A percentile compares a stretch with the other conserved stretches of the same genome.
phyloP scores from a whole-genome alignment of 2,888 invertebrate species.

The Xestia xanthographa region DNA sequence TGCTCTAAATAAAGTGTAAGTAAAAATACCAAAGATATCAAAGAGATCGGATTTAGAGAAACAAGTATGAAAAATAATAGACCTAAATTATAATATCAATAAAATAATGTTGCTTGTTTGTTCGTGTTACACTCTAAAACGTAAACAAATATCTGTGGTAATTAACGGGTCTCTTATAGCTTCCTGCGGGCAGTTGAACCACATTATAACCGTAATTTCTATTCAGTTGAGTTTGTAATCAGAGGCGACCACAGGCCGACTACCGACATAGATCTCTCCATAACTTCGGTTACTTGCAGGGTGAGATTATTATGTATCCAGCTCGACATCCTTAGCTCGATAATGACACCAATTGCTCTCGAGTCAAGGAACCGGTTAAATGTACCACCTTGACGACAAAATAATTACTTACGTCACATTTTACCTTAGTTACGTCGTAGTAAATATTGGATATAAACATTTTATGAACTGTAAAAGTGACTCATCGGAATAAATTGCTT shows the following conservation, averaged over 20 bases:
- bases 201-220: constrained; percentile 76
- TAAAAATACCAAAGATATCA: constrained; percentile 22
- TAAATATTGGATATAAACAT: constrained; percentile 74
- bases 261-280: constrained; percentile 78
- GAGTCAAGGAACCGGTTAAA: constrained; percentile 74
- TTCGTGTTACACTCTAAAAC: neutral
- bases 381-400: constrained; percentile 72
- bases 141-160: constrained; percentile 26
- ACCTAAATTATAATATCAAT: neutral
- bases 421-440: constrained; percentile 70
- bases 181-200: constrained; percentile 68
- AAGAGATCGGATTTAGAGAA: neutral
- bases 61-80: neutral
- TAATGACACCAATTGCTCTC: constrained; percentile 79
- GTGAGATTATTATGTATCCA: constrained; percentile 77
- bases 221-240: constrained; percentile 80
- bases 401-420: constrained; percentile 76
- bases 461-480: constrained; percentile 81
- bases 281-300: constrained; percentile 72
- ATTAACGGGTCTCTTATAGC: constrained; percentile 54
- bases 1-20: constrained; percentile 1
- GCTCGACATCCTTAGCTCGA: constrained; percentile 74
- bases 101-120: neutral
- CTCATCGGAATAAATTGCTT: constrained; percentile 86
- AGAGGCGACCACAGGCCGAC: constrained; percentile 83